These are phyloP conservation scores for Agonum fuliginosum DNA, from an alignment of 2,888 invertebrate genomes.

Conservation along the genomic window DNA sequence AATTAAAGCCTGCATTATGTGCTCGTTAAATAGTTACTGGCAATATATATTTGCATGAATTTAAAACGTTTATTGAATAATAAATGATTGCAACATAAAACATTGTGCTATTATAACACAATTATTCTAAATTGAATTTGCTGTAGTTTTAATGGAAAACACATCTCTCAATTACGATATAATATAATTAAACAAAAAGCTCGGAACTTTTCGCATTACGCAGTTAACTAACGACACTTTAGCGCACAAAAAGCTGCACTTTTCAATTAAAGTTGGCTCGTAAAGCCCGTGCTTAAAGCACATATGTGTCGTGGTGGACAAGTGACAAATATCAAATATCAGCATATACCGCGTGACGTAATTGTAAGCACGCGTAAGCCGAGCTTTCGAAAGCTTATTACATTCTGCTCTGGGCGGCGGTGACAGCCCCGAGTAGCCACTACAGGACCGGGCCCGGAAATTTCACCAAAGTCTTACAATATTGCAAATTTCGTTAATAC, in stretches of 20 bases:
- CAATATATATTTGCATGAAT: too few species aligned
- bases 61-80: too few species aligned
- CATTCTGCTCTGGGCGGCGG: constrained; percentile 37
- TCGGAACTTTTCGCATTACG: background rate
- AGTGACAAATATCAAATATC: constrained; percentile 37
- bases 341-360: constrained; percentile 45
- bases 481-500: too few species aligned
- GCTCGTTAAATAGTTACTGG: too few species aligned
- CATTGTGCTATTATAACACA: too few species aligned
- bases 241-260: background rate
- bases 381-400: constrained; percentile 52
- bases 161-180: too few species aligned
- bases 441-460: background rate
- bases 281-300: background rate
- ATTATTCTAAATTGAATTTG: too few species aligned
- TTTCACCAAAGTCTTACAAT: too few species aligned
- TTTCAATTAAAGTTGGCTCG: constrained; percentile 4
- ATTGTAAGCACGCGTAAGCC: constrained; percentile 51
- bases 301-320: background rate
- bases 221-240: background rate
- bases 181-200: too few species aligned
- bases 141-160: too few species aligned
- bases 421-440: constrained; percentile 28
- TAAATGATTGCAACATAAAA: too few species aligned
- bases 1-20: too few species aligned